phyloP scores from a whole-genome alignment of 2,797 vertebrate genomes.

The Sebastes oblongus region DNA sequence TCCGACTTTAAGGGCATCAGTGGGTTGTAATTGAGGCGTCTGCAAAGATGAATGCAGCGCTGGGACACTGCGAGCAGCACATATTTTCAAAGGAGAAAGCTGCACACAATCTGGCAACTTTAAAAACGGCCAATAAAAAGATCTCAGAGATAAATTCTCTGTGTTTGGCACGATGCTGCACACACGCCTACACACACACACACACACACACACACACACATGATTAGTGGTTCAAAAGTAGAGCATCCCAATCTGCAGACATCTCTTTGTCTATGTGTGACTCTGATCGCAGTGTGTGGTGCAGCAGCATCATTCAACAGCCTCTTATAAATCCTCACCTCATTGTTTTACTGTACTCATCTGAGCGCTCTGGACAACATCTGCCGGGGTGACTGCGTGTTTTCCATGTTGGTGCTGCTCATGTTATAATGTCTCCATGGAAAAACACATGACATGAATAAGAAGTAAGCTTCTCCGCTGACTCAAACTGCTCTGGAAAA shows the following conservation, averaged over 20 bases:
- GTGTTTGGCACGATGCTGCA: slow-evolving; percentile 48
- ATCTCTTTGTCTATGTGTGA: slow-evolving; percentile 25
- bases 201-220: slow-evolving; percentile 38
- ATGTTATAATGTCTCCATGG: slow-evolving; percentile 30
- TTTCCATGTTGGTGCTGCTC: slow-evolving; percentile 48
- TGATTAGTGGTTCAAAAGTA: slow-evolving; percentile 65
- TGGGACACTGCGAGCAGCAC: slow-evolving; percentile 52
- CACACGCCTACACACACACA: slow-evolving; percentile 42
- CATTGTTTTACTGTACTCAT: slow-evolving; percentile 57
- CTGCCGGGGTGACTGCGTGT: slow-evolving; percentile 44
- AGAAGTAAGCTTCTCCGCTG: slow-evolving; percentile 38
- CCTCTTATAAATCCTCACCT: slow-evolving; percentile 51
- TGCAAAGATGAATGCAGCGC: slow-evolving; percentile 62
- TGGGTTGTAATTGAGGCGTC: slow-evolving; percentile 73
- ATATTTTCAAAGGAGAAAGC: slow-evolving; percentile 62
- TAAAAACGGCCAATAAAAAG: slow-evolving; percentile 72
- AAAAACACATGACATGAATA: slow-evolving; percentile 61
- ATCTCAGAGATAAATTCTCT: slow-evolving; percentile 60
- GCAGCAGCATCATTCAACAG: slow-evolving; percentile 27
- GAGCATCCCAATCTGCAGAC: slow-evolving; percentile 36
- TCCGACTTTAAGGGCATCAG: slow-evolving; percentile 64
- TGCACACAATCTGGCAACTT: slow-evolving; percentile 72
- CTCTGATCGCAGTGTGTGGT: slow-evolving; percentile 65
- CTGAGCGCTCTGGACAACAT: slow-evolving; percentile 56
- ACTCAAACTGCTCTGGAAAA: slow-evolving; percentile 40